These are phyloP conservation scores for Drosophila burlai DNA, from an alignment of 1,140 invertebrate species.

Conservation along the genomic window DNA sequence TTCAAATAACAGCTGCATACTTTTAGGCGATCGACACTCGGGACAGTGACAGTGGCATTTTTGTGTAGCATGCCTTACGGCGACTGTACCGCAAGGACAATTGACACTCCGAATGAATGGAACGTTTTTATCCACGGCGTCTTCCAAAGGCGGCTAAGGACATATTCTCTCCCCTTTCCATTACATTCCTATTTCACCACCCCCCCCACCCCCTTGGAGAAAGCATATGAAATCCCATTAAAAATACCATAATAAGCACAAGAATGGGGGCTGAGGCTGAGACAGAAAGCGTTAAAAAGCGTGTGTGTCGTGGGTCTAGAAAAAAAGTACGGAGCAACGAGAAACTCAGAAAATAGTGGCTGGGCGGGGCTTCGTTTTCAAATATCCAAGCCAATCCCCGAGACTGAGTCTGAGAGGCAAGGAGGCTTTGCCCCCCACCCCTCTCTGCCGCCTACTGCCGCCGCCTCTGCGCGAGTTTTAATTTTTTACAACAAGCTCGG, in stretches of 20 bases:
- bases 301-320: conserved; percentile 47
- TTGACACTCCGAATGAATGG: neutral
- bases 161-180: neutral
- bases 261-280: neutral
- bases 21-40: neutral
- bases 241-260: conserved; percentile 5
- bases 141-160: no score
- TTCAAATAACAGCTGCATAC: neutral
- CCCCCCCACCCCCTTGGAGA: conserved; percentile 1
- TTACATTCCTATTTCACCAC: neutral
- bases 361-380: conserved; percentile 66
- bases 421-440: conserved; percentile 17
- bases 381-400: conserved; percentile 65
- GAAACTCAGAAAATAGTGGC: conserved; percentile 54
- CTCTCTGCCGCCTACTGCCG: neutral
- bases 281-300: conserved; percentile 54
- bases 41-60: neutral
- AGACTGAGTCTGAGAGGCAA: conserved; percentile 33
- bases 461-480: conserved; percentile 43
- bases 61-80: conserved; percentile 6
- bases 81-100: conserved; percentile 12
- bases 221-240: conserved; percentile 18
- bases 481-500: conserved; percentile 7
- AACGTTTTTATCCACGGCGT: neutral
- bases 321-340: conserved; percentile 49